Conservation (phyloP, 2,888 invertebrate species). For the Serrognathus titanus region DNA sequence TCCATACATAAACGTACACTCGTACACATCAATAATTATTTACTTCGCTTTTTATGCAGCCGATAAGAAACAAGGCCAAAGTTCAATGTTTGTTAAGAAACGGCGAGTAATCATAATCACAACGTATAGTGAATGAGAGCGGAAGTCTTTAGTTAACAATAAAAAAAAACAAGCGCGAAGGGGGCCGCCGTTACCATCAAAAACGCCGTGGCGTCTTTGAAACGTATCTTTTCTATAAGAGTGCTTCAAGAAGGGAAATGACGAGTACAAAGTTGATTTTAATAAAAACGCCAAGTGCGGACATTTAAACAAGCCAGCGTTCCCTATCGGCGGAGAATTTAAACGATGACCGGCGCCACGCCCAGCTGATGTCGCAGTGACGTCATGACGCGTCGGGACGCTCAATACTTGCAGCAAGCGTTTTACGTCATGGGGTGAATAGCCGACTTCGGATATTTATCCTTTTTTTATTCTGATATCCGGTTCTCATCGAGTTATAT, state of each 20-base stretch:
- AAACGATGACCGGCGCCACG: conserved; percentile 37
- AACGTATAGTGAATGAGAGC: conserved; percentile 8
- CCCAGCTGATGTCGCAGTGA: conserved; percentile 49
- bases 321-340: conserved; percentile 22
- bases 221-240: too few species aligned
- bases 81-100: conserved; percentile 17
- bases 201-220: too few species aligned
- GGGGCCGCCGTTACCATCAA: too few species aligned
- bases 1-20: too few species aligned
- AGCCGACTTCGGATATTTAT: conserved; percentile 26
- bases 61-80: conserved; percentile 16
- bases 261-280: too few species aligned
- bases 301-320: conserved; percentile 21
- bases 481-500: neutral
- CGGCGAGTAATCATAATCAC: conserved; percentile 9
- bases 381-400: conserved; percentile 45
- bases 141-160: conserved; percentile 1
- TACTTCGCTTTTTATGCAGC: conserved; percentile 6
- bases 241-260: too few species aligned
- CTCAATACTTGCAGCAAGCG: conserved; percentile 40
- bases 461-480: neutral
- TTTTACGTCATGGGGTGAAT: conserved; percentile 44
- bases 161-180: too few species aligned
- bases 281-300: neutral
- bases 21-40: too few species aligned